A percentile compares a stretch with the other conserved stretches of the same genome.
phyloP scores from a whole-genome alignment of 2,797 vertebrate species.

The Aulostomus chinensis region DNA sequence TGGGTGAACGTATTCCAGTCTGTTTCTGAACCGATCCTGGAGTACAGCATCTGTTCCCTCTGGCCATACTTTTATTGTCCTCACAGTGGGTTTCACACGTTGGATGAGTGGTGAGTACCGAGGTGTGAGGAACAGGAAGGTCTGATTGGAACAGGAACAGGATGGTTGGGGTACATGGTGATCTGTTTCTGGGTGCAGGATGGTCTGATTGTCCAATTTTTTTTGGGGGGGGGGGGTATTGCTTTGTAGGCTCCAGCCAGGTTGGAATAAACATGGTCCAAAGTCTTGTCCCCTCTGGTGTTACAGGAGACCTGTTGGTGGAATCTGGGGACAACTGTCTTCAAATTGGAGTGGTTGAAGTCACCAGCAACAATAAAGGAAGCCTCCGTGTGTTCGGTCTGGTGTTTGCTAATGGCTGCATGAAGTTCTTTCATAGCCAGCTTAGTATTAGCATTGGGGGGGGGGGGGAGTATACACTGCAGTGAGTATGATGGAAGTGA shows the following conservation, averaged over 20 bases:
- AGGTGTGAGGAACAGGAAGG: not conserved
- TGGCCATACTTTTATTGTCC: no score
- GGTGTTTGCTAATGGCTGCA: not conserved
- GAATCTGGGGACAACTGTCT: no score
- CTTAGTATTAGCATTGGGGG: not conserved
- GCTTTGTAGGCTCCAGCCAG: no score
- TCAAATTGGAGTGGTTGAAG: not conserved
- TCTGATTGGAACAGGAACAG: no score
- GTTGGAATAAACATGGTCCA: no score
- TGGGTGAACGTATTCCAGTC: not conserved
- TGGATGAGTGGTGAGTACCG: not conserved
- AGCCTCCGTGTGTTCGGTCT: not conserved
- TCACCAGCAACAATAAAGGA: not conserved
- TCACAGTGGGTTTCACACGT: not conserved
- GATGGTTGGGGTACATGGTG: no score
- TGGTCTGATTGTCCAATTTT: not conserved
- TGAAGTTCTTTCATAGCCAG: not conserved
- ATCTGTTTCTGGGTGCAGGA: no score
- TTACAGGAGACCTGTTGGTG: no score
- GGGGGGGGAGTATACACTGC: not conserved
- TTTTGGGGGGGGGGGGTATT: no score
- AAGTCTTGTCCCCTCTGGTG: no score
- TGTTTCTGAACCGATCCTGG: not conserved
- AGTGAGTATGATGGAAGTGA: not conserved
- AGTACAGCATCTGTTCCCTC: not conserved